phyloP scores from a whole-genome alignment of 2,888 invertebrate species.

The Aricia artaxerxes region DNA sequence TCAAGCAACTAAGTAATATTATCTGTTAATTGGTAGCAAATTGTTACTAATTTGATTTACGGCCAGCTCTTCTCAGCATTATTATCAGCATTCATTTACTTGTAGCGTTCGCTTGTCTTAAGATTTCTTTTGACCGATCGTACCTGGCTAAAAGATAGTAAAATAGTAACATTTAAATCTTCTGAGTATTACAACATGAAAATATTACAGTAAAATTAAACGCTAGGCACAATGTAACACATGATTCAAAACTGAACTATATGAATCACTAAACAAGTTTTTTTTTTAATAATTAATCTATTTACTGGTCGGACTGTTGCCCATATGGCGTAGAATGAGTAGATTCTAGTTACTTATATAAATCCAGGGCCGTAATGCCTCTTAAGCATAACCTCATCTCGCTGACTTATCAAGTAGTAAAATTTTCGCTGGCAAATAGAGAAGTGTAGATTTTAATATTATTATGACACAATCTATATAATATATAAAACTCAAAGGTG shows the following conservation, averaged over 20 bases:
- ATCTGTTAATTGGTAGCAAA: neutral
- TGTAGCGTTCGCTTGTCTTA: neutral
- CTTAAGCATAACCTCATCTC: neutral
- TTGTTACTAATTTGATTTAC: neutral
- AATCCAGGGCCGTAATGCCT: neutral
- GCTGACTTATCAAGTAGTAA: neutral
- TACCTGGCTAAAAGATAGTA: no score
- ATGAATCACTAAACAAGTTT: no score
- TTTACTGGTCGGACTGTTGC: no score
- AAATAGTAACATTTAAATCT: no score
- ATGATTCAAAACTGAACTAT: no score
- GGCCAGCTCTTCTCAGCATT: neutral
- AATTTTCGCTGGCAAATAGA: neutral
- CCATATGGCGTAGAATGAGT: no score
- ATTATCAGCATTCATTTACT: neutral
- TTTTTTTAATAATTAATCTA: no score
- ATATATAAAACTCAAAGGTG: neutral
- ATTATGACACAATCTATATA: neutral
- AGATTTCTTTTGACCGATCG: no score
- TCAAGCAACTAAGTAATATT: neutral
- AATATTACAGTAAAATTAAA: no score
- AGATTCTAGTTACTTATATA: no score
- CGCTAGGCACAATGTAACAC: no score
- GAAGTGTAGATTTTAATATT: neutral
- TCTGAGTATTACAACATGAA: no score